These are phyloP conservation scores for Leucoptera coffeella DNA, from an alignment of 2,888 invertebrate genomes.

Conservation along the genomic window DNA sequence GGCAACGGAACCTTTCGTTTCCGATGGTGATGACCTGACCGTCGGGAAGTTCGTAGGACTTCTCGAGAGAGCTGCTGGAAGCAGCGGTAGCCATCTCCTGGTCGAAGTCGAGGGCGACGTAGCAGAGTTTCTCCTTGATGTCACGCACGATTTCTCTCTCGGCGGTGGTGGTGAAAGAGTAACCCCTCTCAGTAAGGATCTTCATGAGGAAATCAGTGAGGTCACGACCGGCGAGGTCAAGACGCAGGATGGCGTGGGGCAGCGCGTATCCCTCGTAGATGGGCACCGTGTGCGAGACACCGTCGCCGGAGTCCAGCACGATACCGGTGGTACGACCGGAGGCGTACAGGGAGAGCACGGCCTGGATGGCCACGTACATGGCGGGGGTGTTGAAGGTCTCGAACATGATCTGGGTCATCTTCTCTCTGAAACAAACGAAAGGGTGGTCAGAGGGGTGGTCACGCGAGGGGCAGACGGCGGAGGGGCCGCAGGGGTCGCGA, in stretches of 20 bases:
- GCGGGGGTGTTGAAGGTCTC: conserved; percentile 91
- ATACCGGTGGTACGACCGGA: conserved; percentile 96
- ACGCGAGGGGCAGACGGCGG: conserved; percentile 2
- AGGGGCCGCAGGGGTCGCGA: not conserved
- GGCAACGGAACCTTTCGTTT: conserved; percentile 91
- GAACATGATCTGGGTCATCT: conserved; percentile 92
- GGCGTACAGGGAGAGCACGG: conserved; percentile 87
- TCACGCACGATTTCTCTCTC: conserved; percentile 92
- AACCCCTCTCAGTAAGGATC: conserved; percentile 86
- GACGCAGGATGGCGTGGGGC: conserved; percentile 87
- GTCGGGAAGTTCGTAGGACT: conserved; percentile 91
- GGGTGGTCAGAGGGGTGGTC: conserved; percentile 5
- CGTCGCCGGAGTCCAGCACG: conserved; percentile 92
- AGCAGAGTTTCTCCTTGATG: conserved; percentile 91
- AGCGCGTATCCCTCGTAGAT: conserved; percentile 93
- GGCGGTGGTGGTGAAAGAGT: conserved; percentile 87
- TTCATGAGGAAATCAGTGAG: conserved; percentile 92
- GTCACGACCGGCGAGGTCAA: conserved; percentile 89
- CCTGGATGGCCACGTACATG: conserved; percentile 93
- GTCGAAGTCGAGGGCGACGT: conserved; percentile 86
- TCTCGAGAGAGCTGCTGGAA: conserved; percentile 86
- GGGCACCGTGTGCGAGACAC: conserved; percentile 93
- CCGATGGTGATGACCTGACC: conserved; percentile 90
- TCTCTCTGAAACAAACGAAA: conserved; percentile 54
- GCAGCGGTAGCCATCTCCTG: conserved; percentile 94